Base-by-base conservation (phyloP, 1,140 invertebrate genomes). In the Papilio dardanus region DNA sequence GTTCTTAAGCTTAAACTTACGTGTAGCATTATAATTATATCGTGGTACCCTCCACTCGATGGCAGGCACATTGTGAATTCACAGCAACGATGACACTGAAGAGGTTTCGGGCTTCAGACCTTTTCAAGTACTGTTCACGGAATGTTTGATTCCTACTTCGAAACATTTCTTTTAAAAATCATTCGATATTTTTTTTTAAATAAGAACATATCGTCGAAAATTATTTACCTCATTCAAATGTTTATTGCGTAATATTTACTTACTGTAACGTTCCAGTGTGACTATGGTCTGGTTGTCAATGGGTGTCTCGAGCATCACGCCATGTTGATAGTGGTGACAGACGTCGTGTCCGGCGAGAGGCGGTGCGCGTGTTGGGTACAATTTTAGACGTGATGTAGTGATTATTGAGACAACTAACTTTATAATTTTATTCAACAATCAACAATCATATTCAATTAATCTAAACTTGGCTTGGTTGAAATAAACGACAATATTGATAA, bases 41-140 rank as follows among this genome's bases (percentile, higher is more conserved):
- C 54, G 54, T 62, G 14, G 10, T 62, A 62, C 24, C 10, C 54
- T 62, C 24, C 71, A 73, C 74, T 74, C 74, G 67, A 80, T 77
- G 77, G 81, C 79, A 77, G 79, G 83, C 78, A 85, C 84, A 85
- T 77, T 83, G 81, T 82, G 80, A 79, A 76, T 83, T 84, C 82
- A 82, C 82, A 75, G 77, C 74, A 77, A 79, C 73, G 76, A 74
- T 80, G 77, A 77, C 79, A 50, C 24, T 71, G 69, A 12, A 71
- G 69, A 30, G 69, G 24, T 21, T 67, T 62, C 54, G 33, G 40
- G 69, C 81, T 84, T 82, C 66, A 85, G 80, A 82, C 85, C 83
- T 79, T 82, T 82, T 85, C 74, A 74, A 87, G 82, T 83, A 74
- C 71, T 79, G 67, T 73, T 79, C 50, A 81, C 76, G 81, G 78